Base-by-base conservation (phyloP, 2,113 vertebrate genomes). In the Coptodon bakossiorum region DNA sequence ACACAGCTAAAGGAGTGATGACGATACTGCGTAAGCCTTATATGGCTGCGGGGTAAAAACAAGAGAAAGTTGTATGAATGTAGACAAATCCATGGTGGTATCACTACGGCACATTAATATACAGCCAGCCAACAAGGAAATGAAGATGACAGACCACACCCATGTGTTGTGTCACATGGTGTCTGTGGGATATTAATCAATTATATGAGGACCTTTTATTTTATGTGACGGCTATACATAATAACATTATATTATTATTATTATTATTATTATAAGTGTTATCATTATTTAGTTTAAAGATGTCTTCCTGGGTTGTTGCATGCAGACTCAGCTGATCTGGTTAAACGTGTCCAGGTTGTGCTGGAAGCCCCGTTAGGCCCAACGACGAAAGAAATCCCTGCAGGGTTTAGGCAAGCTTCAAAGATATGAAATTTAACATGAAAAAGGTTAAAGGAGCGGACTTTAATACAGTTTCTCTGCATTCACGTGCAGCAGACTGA, bases 311-410 rank as follows among this genome's bases (percentile, higher is more conserved):
- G 61, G 6, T n/a, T 1, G 4, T 36, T 38, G 31, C 50, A 53
- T 53, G 19, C 61, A 22, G 19, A 66, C n/a, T 63, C 10, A 52
- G 59, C 9, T 66, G 31, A 38, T n/a, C 31, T 66, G 31, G 17
- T 66, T n/a, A n/a, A 66, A 66, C 34, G 2, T 38, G 31, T 2
- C 34, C 14, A 57, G 13, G 7, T 57, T 22, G 52, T 22, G n/a
- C 10, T 54, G 9, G 9, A 22, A 8, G 12, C 13, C 24, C 17
- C 2, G 9, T 36, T 1, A n/a, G 61, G 9, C 27, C 16, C 59
- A 36, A 61, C 1, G 1, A 19, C 2, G 1, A 36, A 4, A 0
- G 17, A 36, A 36, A 63, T 66, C 31, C 6, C 17, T 1, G 17
- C 16, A 36, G 59, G 17, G 9, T 10, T 36, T n/a, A n/a, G 1